Evolutionary conservation across 1,140 invertebrate genomes (phyloP).

Genomic region (Bombyx mandarina): DNA sequence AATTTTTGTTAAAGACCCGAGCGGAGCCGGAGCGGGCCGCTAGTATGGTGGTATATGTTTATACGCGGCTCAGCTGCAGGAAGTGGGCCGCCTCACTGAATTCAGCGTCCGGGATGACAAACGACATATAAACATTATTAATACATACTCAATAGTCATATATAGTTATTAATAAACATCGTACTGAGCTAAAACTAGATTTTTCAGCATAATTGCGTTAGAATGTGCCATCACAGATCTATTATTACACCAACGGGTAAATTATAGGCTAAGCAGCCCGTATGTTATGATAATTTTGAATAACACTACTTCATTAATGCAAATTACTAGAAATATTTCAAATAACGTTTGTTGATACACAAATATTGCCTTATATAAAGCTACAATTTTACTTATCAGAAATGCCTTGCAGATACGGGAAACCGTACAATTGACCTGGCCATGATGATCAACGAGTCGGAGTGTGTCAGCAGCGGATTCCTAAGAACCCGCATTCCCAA

Average conservation of each 20-base stretch:
- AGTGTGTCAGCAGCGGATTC: constrained; percentile 46
- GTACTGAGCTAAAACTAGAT: constrained; percentile 30
- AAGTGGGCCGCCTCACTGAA: constrained; percentile 52
- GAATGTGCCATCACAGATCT: too few relatives aligned
- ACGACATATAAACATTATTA: constrained; percentile 13
- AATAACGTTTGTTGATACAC: too few relatives aligned
- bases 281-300: too few relatives aligned
- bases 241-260: too few relatives aligned
- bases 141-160: constrained; percentile 5
- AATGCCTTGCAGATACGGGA: constrained; percentile 16
- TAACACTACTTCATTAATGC: too few relatives aligned
- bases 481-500: constrained; percentile 60
- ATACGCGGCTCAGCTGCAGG: constrained; percentile 46
- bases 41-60: constrained; percentile 32
- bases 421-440: constrained; percentile 34
- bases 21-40: too few relatives aligned
- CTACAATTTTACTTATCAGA: constrained; percentile 9
- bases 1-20: too few relatives aligned
- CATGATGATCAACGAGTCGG: constrained; percentile 31
- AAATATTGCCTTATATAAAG: too few relatives aligned
- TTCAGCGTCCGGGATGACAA: constrained; percentile 30
- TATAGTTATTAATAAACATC: constrained; percentile 21
- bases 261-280: too few relatives aligned
- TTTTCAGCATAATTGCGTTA: too few relatives aligned
- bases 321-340: too few relatives aligned